These are phyloP conservation scores for Onychostruthus taczanowskii DNA, from an alignment of 2,113 vertebrate species.

Conservation along the genomic window DNA sequence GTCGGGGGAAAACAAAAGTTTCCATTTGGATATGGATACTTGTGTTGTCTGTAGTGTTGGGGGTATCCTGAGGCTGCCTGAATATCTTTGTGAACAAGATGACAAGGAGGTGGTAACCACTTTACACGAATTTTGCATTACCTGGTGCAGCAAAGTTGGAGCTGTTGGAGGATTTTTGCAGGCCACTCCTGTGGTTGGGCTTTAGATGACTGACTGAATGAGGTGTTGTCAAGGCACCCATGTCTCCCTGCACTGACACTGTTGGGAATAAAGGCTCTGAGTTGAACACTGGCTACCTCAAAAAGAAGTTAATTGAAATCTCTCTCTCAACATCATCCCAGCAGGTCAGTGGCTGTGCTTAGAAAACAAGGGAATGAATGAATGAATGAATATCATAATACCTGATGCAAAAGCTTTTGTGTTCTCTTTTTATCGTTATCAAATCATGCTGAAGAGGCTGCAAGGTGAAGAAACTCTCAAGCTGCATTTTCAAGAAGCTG, in stretches of 20 bases:
- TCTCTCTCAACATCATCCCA: neutral
- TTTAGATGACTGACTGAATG: neutral
- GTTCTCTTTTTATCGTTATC: slow-evolving; percentile 4
- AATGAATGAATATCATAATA: neutral
- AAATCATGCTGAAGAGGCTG: slow-evolving; percentile 31
- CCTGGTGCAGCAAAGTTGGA: rapidly evolving
- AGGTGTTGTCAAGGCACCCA: neutral
- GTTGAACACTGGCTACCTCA: neutral
- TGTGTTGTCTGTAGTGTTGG: neutral
- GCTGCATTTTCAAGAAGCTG: slow-evolving; percentile 23
- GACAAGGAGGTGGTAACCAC: neutral
- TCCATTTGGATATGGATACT: neutral
- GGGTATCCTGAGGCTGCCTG: neutral
- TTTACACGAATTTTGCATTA: rapidly evolving
- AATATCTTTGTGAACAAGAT: neutral
- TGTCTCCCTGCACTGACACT: neutral
- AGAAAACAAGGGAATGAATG: neutral
- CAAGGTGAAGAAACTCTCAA: slow-evolving; percentile 43
- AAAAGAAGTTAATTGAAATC: neutral
- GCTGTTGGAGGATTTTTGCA: neutral
- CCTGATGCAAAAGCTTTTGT: neutral
- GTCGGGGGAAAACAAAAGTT: neutral
- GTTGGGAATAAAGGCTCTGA: neutral
- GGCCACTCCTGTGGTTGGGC: neutral
- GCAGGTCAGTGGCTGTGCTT: neutral